A percentile compares a stretch with the other conserved stretches of the same genome.
Conservation (phyloP, 2,888 invertebrate genomes). For the Tribolium freemani region DNA sequence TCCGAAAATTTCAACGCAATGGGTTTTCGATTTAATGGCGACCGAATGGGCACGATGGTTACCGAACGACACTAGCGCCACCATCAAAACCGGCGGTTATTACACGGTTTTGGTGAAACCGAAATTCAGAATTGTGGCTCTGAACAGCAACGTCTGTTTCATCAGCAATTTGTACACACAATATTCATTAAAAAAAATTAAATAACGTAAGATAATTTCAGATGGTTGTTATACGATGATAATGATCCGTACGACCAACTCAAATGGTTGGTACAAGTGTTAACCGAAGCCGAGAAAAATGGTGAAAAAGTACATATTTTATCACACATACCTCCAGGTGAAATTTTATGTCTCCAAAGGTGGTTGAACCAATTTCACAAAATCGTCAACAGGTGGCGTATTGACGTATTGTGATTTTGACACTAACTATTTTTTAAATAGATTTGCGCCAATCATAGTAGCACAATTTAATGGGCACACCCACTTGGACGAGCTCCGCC, state of each 20-base stretch:
- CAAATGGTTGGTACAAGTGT: slow-evolving; percentile 83
- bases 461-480: slow-evolving; percentile 90
- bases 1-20: slow-evolving; percentile 71
- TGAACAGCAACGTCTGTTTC: slow-evolving; percentile 88
- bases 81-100: slow-evolving; percentile 80
- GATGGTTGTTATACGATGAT: slow-evolving; percentile 66
- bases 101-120: slow-evolving; percentile 78
- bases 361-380: slow-evolving; percentile 54
- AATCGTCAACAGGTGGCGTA: slow-evolving; percentile 70
- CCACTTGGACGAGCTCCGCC: slow-evolving; percentile 81
- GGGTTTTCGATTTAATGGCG: slow-evolving; percentile 83
- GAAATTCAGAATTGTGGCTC: slow-evolving; percentile 81
- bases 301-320: slow-evolving; percentile 73
- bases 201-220: slow-evolving; percentile 40
- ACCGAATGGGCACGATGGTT: slow-evolving; percentile 83
- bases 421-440: slow-evolving; percentile 53
- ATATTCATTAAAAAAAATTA: slow-evolving; percentile 15
- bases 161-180: slow-evolving; percentile 76
- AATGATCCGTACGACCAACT: slow-evolving; percentile 82
- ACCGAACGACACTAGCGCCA: slow-evolving; percentile 73
- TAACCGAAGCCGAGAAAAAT: slow-evolving; percentile 80
- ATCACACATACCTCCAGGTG: slow-evolving; percentile 63
- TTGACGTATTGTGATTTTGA: slow-evolving; percentile 59
- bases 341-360: slow-evolving; percentile 49
- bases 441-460: slow-evolving; percentile 81